Evolutionary conservation across 2,888 invertebrate species (phyloP).

Genomic region (Fragum fragum): DNA sequence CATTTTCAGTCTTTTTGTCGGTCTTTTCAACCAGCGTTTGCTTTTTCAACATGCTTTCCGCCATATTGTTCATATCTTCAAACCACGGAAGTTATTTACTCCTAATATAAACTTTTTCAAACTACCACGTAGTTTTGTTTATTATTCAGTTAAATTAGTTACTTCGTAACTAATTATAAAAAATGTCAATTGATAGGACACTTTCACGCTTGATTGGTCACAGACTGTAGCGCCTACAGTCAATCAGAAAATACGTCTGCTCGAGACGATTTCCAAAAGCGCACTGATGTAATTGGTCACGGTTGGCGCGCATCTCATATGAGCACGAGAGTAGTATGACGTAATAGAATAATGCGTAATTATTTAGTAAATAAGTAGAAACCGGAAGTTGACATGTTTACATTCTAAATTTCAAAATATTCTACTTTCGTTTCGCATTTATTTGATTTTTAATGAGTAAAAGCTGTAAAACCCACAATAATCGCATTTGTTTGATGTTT

Average conservation of each 20-base stretch:
- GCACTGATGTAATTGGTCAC: too few relatives aligned
- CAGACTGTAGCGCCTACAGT: constrained; percentile 2
- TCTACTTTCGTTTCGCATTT: too few relatives aligned
- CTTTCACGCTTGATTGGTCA: neutral
- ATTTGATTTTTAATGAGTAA: too few relatives aligned
- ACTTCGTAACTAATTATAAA: neutral
- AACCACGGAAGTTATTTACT: neutral
- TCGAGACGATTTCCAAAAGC: constrained; percentile 18
- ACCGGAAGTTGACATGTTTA: too few relatives aligned
- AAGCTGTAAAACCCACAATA: too few relatives aligned
- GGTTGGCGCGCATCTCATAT: too few relatives aligned
- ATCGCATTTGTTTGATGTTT: too few relatives aligned
- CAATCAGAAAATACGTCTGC: constrained; percentile 24
- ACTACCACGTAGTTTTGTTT: neutral
- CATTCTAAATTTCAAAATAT: too few relatives aligned
- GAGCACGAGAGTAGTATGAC: too few relatives aligned
- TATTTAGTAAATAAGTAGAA: too few relatives aligned
- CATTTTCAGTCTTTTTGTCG: neutral
- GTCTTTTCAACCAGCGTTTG: neutral
- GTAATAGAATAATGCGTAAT: too few relatives aligned
- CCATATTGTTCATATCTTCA: neutral
- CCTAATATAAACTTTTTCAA: neutral
- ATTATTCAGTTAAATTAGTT: neutral
- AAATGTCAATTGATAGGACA: neutral
- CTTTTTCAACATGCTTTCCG: neutral